Percentiles rank a stretch among this genome's conserved stretches.
These are phyloP conservation scores for Calosoma granatense DNA, from an alignment of 1,140 invertebrate genomes.

Conservation along the genomic window DNA sequence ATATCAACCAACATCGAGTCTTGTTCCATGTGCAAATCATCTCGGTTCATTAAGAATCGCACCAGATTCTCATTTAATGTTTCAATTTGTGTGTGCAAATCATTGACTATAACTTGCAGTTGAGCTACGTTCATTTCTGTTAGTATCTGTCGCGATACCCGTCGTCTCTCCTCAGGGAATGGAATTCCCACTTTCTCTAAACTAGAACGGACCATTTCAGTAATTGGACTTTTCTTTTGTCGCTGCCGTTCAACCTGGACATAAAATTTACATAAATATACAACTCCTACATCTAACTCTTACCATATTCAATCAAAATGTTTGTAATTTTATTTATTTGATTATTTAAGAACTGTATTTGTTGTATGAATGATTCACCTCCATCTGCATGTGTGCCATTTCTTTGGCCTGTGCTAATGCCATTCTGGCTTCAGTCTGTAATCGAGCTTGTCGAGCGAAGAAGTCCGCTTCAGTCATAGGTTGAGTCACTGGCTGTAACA, in stretches of 20 bases:
- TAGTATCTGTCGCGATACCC: conserved; percentile 70
- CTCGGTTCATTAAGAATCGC: conserved; percentile 73
- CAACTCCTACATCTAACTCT: no score
- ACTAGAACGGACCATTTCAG: conserved; percentile 68
- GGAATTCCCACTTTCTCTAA: conserved; percentile 74
- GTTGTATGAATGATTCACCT: conserved; percentile 42
- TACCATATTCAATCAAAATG: no score
- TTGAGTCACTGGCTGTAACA: conserved; percentile 27
- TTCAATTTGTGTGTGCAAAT: conserved; percentile 88
- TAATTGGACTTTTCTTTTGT: conserved; percentile 72
- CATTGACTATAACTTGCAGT: conserved; percentile 89
- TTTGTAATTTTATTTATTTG: neutral
- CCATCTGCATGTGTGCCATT: conserved; percentile 88
- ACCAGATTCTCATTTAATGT: conserved; percentile 82
- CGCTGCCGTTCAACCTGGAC: conserved; percentile 60
- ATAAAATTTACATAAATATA: no score
- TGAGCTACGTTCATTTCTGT: conserved; percentile 92
- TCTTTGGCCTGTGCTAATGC: conserved; percentile 84
- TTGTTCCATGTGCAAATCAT: conserved; percentile 93
- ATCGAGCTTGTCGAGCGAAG: conserved; percentile 65
- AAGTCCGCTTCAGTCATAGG: conserved; percentile 56
- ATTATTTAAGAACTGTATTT: neutral
- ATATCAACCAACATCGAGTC: conserved; percentile 96
- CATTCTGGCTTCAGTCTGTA: conserved; percentile 83
- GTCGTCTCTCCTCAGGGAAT: conserved; percentile 66